Percentiles rank a stretch among this genome's conserved stretches.
These are phyloP conservation scores for Halichoeres trimaculatus DNA, from an alignment of 2,113 vertebrate species.

Conservation along the genomic window DNA sequence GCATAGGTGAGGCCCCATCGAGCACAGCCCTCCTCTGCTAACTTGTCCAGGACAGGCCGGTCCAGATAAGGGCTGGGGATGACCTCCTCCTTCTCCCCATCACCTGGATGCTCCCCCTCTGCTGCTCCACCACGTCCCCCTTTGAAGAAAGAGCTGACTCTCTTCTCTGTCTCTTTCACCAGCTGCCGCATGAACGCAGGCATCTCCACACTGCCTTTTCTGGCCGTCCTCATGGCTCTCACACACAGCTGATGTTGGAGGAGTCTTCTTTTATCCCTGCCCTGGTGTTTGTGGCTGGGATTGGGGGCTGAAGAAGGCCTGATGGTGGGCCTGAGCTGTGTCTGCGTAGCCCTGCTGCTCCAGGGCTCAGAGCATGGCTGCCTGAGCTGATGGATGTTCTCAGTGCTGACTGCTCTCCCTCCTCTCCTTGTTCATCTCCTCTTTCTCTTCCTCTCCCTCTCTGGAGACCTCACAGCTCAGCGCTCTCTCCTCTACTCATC, in stretches of 20 bases:
- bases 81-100: constrained; percentile 74
- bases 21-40: constrained; percentile 80
- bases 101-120: constrained; percentile 67
- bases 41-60: constrained; percentile 81
- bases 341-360: constrained; percentile 65
- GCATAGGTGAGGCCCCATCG: constrained; percentile 82
- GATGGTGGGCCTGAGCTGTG: constrained; percentile 56
- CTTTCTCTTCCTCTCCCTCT: constrained; percentile 44
- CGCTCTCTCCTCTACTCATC: constrained; percentile 52
- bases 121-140: constrained; percentile 77
- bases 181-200: constrained; percentile 83
- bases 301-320: constrained; percentile 46
- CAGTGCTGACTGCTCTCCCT: constrained; percentile 57
- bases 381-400: constrained; percentile 64
- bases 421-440: constrained; percentile 64
- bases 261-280: constrained; percentile 40
- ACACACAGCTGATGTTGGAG: constrained; percentile 14
- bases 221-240: constrained; percentile 78
- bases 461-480: constrained; percentile 62
- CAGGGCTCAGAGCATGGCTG: constrained; percentile 75
- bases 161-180: constrained; percentile 84
- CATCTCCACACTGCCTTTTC: constrained; percentile 83
- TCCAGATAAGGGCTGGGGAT: constrained; percentile 78
- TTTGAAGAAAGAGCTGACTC: constrained; percentile 85
- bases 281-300: constrained; percentile 40